phyloP scores from a whole-genome alignment of 2,113 vertebrate genomes.

The Carassius gibelio region DNA sequence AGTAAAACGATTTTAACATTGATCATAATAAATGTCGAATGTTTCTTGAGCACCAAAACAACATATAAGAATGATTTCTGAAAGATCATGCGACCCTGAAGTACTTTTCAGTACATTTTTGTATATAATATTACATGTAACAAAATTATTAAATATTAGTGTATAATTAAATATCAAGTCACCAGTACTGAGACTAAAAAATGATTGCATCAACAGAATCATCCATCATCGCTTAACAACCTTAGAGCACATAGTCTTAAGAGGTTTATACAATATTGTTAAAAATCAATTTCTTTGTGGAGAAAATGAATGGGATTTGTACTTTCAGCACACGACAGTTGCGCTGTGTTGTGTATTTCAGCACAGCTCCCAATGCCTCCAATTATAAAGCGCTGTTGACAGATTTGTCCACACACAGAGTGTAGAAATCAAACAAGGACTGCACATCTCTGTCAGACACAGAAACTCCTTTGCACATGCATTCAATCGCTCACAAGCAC shows the following conservation, averaged over 20 bases:
- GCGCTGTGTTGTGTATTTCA: not conserved
- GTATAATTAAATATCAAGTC: too few species aligned
- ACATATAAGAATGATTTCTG: not conserved
- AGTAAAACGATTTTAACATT: not conserved
- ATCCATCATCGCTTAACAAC: not conserved
- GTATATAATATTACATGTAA: not conserved
- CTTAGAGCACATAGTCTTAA: not conserved
- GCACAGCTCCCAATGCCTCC: not conserved
- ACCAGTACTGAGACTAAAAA: not conserved
- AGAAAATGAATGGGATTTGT: not conserved
- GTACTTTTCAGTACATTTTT: too few species aligned
- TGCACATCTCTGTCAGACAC: not conserved
- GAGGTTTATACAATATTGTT: not conserved
- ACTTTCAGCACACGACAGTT: not conserved
- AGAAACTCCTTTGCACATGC: not conserved
- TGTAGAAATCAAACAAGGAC: constrained; percentile 9
- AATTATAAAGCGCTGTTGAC: not conserved
- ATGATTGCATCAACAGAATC: not conserved
- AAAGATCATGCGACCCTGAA: not conserved
- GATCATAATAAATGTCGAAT: not conserved
- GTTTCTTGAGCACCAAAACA: not conserved
- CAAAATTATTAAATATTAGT: not conserved
- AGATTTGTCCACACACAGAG: not conserved
- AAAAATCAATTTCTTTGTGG: not conserved
- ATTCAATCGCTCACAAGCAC: constrained; percentile 8